Evolutionary conservation across 2,797 vertebrate species (phyloP), one percentile per base, ranked within the genome.

Genomic region (Paratrypauchen microcephalus): DNA sequence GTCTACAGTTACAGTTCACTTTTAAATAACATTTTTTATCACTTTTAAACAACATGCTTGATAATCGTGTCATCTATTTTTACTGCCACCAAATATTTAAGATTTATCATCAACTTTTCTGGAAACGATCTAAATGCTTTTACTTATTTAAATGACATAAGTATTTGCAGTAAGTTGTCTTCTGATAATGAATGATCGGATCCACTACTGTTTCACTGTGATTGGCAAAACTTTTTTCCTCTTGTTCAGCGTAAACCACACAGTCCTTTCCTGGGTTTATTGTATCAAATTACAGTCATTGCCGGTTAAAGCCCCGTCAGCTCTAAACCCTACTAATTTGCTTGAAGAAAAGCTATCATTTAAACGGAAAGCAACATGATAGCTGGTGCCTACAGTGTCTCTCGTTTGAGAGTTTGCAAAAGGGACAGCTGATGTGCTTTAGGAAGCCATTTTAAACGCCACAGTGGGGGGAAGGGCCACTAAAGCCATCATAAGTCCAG

Each of bases 361-460:
- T 19, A 13, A 2, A 2, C 26, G 4, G 8, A 72, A 74, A 24
- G 39, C 66, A 58, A 67, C 47, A 48, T 7, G 57, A 72, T 9
- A 70, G 41, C 23, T 11, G 26, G 32, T 41, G 24, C 45, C 62
- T 65, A n/a, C 16, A 56, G 60, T 71, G 45, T 76, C 55, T 57
- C 16, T 24, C 59, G 77, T 70, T 73, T 52, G 54, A 39, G 59
- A 32, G 19, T 62, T 85, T 26, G 62, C 50, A 72, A 67, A 72
- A 65, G 23, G 70, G 68, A 84, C 87, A 91, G 87, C 85, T 90
- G 84, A 86, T 83, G 57, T 83, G 76, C 73, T 79, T 81, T 72
- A 74, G 85, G 91, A 90, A 86, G 89, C 90, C 90, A 91, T 91
- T 93, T 92, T 91, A 91, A 82, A 74, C 84, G 73, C 74, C 72